Conservation (phyloP, 2,888 invertebrate species). For the Ferrisia virgata region DNA sequence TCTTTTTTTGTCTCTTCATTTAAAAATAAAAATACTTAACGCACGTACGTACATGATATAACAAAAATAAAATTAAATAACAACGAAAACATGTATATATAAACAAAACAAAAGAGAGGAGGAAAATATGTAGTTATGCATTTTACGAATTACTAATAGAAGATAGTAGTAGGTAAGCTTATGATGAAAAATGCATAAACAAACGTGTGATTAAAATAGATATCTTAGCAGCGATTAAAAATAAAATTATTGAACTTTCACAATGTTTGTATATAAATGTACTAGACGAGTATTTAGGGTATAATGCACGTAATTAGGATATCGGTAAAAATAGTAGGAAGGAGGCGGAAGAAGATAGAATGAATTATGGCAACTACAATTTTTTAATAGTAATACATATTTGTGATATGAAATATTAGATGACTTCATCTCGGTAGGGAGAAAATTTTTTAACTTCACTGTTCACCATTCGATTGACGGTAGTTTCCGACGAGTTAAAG, state of each 20-base stretch:
- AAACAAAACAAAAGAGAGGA: constrained; percentile 47
- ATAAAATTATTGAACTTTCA: not conserved
- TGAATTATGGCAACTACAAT: not conserved
- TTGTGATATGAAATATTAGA: not conserved
- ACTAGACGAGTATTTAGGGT: not conserved
- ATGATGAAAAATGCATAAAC: not conserved
- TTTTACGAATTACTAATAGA: not conserved
- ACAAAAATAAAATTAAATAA: constrained; percentile 21
- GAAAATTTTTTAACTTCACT: too few species aligned
- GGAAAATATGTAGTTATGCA: not conserved
- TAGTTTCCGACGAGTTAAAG: too few species aligned
- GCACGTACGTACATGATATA: not conserved
- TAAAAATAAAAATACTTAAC: not conserved
- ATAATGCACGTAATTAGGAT: not conserved
- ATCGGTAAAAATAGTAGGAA: not conserved
- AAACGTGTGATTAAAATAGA: not conserved
- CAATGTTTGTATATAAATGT: not conserved
- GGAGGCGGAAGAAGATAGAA: not conserved
- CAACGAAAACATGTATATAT: constrained; percentile 7
- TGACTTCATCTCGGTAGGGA: too few species aligned
- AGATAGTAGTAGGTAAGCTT: not conserved
- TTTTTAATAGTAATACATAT: not conserved
- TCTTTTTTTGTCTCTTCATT: not conserved
- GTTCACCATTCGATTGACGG: not conserved
- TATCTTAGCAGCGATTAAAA: not conserved